Percentiles rank a stretch among this genome's conserved stretches.
These are phyloP conservation scores for Heliconius ismenius DNA, from an alignment of 2,888 invertebrate genomes.

Conservation along the genomic window DNA sequence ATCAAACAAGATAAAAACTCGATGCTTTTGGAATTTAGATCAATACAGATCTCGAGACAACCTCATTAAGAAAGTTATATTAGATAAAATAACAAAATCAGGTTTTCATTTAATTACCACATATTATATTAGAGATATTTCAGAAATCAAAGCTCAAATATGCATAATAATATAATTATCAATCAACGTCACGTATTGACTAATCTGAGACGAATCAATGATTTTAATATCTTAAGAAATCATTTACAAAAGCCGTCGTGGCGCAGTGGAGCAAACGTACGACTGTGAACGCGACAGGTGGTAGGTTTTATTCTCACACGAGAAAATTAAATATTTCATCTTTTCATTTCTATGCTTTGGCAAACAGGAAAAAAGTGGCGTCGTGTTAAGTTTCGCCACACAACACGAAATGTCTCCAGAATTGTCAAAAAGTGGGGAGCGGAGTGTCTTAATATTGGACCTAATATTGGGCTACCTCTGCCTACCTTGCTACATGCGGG, in stretches of 20 bases:
- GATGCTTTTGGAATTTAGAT: constrained; percentile 9
- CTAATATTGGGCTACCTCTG: too few relatives aligned
- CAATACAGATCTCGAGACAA: neutral
- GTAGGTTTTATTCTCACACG: too few relatives aligned
- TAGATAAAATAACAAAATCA: neutral
- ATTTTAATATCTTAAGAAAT: constrained; percentile 13
- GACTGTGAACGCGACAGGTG: too few relatives aligned
- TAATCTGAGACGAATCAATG: constrained; percentile 20
- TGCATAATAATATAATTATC: constrained; percentile 24
- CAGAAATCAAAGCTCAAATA: constrained; percentile 1
- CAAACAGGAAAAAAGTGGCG: too few relatives aligned
- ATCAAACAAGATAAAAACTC: neutral
- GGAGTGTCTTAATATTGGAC: too few relatives aligned
- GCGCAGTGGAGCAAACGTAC: too few relatives aligned
- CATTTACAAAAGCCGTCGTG: neutral
- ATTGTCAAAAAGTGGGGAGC: too few relatives aligned
- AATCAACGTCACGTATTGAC: constrained; percentile 15
- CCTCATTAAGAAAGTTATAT: constrained; percentile 2
- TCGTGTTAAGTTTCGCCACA: too few relatives aligned
- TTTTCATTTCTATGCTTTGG: too few relatives aligned
- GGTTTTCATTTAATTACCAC: neutral
- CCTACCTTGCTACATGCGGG: too few relatives aligned
- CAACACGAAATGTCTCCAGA: too few relatives aligned
- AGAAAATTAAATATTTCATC: too few relatives aligned
- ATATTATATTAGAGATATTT: neutral